Percentiles rank a stretch among this genome's conserved stretches.
Conservation (phyloP, 92 coral and sea anemone genomes). For the Epizoanthus ramosus region DNA sequence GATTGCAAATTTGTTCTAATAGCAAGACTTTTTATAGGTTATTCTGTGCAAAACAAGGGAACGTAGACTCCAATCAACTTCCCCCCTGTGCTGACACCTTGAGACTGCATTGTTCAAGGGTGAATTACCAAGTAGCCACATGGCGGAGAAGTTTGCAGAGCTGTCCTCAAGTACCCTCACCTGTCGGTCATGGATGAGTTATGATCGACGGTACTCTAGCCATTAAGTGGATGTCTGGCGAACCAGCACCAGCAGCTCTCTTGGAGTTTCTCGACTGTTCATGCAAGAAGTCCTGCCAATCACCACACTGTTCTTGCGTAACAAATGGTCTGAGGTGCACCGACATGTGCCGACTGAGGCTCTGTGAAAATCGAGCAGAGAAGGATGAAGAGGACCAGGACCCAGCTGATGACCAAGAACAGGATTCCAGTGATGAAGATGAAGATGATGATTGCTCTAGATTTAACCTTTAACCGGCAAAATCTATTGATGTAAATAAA, state of each 20-base stretch:
- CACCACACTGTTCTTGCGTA: constrained; percentile 53
- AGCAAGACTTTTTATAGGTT: constrained; percentile 35
- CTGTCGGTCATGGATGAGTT: constrained; percentile 58
- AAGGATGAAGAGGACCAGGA: constrained; percentile 41
- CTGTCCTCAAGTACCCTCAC: constrained; percentile 61
- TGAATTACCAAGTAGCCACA: constrained; percentile 61
- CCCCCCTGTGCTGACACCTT: constrained; percentile 43
- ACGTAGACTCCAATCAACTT: too few species aligned
- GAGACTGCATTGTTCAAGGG: constrained; percentile 39
- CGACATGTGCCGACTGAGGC: constrained; percentile 57
- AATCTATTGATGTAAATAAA: background rate
- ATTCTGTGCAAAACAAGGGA: background rate
- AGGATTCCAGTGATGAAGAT: constrained; percentile 46
- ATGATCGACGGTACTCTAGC: constrained; percentile 30
- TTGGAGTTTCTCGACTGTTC: constrained; percentile 49
- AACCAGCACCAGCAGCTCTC: constrained; percentile 49
- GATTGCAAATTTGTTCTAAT: background rate
- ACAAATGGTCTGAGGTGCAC: constrained; percentile 65
- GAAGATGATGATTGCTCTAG: constrained; percentile 38
- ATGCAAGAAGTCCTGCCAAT: constrained; percentile 48
- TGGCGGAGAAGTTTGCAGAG: constrained; percentile 56
- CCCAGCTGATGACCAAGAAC: constrained; percentile 46
- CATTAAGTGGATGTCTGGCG: constrained; percentile 50
- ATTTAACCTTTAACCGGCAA: constrained; percentile 12
- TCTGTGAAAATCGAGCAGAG: constrained; percentile 54